These are phyloP conservation scores for Danionella dracula DNA, from an alignment of 2,797 vertebrate species.

Conservation along the genomic window DNA sequence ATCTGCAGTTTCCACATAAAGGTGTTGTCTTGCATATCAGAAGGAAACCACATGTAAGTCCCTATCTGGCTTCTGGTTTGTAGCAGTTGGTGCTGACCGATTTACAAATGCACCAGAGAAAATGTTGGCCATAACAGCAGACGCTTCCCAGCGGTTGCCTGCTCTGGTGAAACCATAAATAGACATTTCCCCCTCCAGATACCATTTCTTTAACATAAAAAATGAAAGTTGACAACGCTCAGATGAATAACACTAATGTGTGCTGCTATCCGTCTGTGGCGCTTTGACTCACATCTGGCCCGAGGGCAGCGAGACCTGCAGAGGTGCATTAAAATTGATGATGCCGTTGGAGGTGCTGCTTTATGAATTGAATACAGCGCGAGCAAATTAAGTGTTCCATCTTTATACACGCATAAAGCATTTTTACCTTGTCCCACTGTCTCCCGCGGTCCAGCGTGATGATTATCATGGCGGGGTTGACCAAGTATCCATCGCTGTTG, in stretches of 20 bases:
- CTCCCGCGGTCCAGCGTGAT: slow-evolving; percentile 89
- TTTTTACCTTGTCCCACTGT: slow-evolving; percentile 91
- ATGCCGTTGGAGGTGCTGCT: not conserved
- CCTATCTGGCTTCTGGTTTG: no score
- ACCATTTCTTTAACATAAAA: slow-evolving; percentile 2
- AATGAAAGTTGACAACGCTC: not conserved
- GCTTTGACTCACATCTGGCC: slow-evolving; percentile 1
- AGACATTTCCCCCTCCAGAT: not conserved
- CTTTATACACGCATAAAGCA: not conserved
- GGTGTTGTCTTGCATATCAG: no score
- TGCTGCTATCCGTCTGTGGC: not conserved
- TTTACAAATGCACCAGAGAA: no score
- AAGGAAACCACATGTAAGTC: no score
- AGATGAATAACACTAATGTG: not conserved
- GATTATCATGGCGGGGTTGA: slow-evolving; percentile 90
- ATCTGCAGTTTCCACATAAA: no score
- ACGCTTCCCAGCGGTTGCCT: not conserved
- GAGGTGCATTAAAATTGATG: not conserved
- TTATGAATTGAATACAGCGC: not conserved
- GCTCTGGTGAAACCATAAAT: not conserved
- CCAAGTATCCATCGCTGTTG: slow-evolving; percentile 87
- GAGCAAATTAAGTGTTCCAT: not conserved
- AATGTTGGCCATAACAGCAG: no score
- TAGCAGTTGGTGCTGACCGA: no score
- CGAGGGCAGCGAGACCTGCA: not conserved